Base-by-base conservation (phyloP, 2,113 vertebrate genomes). In the Strigops habroptila region DNA sequence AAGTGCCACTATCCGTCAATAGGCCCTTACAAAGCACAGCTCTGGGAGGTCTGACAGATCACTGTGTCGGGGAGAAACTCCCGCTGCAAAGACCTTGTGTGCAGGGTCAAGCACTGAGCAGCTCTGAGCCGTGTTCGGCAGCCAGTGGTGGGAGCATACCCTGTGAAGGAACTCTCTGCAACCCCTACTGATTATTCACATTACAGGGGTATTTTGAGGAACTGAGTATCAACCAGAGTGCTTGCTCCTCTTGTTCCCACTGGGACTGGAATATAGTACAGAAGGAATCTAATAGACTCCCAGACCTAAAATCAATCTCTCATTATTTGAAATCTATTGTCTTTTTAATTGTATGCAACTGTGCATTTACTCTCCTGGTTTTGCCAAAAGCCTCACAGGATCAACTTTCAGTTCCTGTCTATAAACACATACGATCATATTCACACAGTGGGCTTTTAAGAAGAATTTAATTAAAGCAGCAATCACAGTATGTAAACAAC, bases 201-300 rank as follows among this genome's bases (percentile, higher is more conserved):
- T 81, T 48, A 27, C 68, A 92, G 68, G 5, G 5, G n/a, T 41
- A 21, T 52, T 71, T 31, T 22, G 53, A 69, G 57, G 64, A 71
- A 14, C 52, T 43, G 53, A 48, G 21, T 12, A 9, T 27, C 44
- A 76, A 21, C 37, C 67, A 43, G 17, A 87, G 37, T 3, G 1
- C 68, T 39, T 60, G 60, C 41, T 88, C 59, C 79, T 83, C 23
- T 60, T n/a, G 23, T 3, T 76, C 71, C 94, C 71, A 51, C 8
- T 0, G 17, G 44, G 53, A 59, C 24, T 27, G 43, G 39, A 24
- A 19, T 46, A 43, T 1, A 5, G 17, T 23, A 75, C 28, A 28
- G 77, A 57, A 64, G 39, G 27, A 73, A 69, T 37, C 63, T 39
- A 91, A 95, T 18, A 85, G 52, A 95, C 83, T 83, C 33, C n/a